Conservation (phyloP, 2,888 invertebrate species). For the Erynnis tages region DNA sequence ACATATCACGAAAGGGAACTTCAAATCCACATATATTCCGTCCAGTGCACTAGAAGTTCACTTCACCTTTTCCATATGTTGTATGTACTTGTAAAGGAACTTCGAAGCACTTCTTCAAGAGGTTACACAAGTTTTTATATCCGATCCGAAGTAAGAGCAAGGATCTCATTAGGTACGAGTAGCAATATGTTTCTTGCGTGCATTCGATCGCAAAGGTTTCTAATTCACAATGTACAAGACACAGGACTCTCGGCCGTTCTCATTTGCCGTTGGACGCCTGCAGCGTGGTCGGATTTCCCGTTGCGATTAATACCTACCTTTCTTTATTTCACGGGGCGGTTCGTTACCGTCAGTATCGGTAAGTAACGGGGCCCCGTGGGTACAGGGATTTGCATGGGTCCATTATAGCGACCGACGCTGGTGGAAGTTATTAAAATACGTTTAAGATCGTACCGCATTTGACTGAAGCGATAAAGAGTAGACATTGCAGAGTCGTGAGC, state of each 20-base stretch:
- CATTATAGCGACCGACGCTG: constrained; percentile 65
- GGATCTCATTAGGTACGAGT: constrained; percentile 26
- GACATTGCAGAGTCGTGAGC: constrained; percentile 73
- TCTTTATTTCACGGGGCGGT: constrained; percentile 72
- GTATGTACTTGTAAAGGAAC: constrained; percentile 58
- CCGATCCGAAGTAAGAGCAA: constrained; percentile 14
- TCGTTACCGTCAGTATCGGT: constrained; percentile 65
- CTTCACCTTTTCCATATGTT: constrained; percentile 58
- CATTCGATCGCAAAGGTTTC: constrained; percentile 39
- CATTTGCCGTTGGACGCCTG: constrained; percentile 45
- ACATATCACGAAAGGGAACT: constrained; percentile 76
- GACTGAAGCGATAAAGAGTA: constrained; percentile 68
- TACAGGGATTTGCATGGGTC: constrained; percentile 72
- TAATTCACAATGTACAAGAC: constrained; percentile 47
- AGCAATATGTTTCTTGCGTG: constrained; percentile 39
- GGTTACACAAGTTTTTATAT: constrained; percentile 54
- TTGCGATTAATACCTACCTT: constrained; percentile 69
- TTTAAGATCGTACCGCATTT: constrained; percentile 71
- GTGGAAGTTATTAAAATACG: constrained; percentile 76
- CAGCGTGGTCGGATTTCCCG: constrained; percentile 70
- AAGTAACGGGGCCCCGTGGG: constrained; percentile 64
- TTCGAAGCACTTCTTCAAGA: constrained; percentile 64
- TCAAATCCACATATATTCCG: constrained; percentile 60
- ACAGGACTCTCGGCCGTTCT: constrained; percentile 44
- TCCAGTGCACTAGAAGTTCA: constrained; percentile 51